Evolutionary conservation across 2,888 invertebrate genomes (phyloP).

Genomic region (Drosophila helvetica): DNA sequence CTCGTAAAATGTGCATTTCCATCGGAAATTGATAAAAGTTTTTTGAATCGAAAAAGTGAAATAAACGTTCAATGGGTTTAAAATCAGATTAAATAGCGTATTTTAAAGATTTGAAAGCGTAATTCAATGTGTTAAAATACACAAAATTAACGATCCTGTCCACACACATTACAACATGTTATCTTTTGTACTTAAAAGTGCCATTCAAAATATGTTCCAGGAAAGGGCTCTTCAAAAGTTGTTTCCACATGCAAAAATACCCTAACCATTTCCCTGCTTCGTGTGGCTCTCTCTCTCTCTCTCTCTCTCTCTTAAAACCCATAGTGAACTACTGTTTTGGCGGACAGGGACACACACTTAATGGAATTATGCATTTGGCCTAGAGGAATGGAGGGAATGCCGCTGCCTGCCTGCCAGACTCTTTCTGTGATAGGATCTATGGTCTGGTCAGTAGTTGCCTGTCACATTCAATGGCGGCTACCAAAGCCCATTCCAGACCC

Average conservation of each 20-base stretch:
- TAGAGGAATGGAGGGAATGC: neutral
- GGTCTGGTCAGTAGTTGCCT: constrained; percentile 22
- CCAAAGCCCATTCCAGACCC: constrained; percentile 4
- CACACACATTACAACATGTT: too few relatives aligned
- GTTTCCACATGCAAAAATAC: neutral
- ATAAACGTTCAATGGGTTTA: too few relatives aligned
- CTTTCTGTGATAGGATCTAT: constrained; percentile 24
- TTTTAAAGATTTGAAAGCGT: too few relatives aligned
- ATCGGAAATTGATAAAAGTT: neutral
- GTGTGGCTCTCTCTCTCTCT: neutral
- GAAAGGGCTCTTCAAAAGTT: neutral
- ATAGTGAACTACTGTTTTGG: constrained; percentile 16
- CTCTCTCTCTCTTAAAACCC: neutral
- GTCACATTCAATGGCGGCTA: constrained; percentile 21
- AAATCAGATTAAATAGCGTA: too few relatives aligned
- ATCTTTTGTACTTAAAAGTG: too few relatives aligned
- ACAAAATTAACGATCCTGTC: too few relatives aligned
- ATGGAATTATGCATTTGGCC: constrained; percentile 39
- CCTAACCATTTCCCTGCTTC: neutral
- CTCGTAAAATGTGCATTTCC: neutral
- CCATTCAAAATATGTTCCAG: too few relatives aligned
- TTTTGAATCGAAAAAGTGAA: too few relatives aligned
- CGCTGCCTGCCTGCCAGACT: neutral
- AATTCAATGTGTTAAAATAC: too few relatives aligned
- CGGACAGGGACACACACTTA: constrained; percentile 30